Base-by-base conservation (phyloP, 2,888 invertebrate species). In the Cantharis rustica region DNA sequence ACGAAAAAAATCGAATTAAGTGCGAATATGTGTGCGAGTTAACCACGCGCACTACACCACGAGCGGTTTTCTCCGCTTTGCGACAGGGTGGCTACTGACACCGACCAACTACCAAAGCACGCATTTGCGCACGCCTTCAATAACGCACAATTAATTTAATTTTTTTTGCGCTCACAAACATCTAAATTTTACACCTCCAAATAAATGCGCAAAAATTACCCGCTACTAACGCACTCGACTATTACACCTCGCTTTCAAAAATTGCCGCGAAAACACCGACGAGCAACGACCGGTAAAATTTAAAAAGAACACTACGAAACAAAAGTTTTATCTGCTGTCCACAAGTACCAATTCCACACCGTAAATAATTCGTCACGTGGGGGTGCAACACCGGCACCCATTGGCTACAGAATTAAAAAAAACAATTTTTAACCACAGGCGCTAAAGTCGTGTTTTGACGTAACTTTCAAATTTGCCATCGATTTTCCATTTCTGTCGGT, bases 1-100 rank as follows among this genome's bases (percentile, higher is more conserved):
- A 23, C 17, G 47, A 47, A 75, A 62, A 31, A 78, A 73, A 62
- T 11, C 69, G 16, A 61, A 77, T 69, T 27, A 68, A 68, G 27
- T 47, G 47, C 66, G 71, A 68, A 20, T 66, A 13, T 73, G 47
- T 47, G 47, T 47, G 16, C 47, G 20, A 23, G 64, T 17, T 47
- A 15, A 74, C 68, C 76, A 77, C 77, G 70, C 74, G 75, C 75
- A 75, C 75, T 73, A 70, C 64, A 63, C 69, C 31, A 61, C 63
- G 73, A 75, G 73, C 77, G 75, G 74, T 76, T 76, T 74, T 75
- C 71, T 75, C 76, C 78, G 79, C 78, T 76, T 78, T 76, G 76
- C 78, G 78, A 72, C 79, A 79, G 78, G 75, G 75, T 79, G 78
- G 76, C 76, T 77, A 68, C 73, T 73, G 73, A 68, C 47, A 47